These are phyloP conservation scores for Zaprionus ghesquierei DNA, from an alignment of 1,140 invertebrate species.

Conservation along the genomic window DNA sequence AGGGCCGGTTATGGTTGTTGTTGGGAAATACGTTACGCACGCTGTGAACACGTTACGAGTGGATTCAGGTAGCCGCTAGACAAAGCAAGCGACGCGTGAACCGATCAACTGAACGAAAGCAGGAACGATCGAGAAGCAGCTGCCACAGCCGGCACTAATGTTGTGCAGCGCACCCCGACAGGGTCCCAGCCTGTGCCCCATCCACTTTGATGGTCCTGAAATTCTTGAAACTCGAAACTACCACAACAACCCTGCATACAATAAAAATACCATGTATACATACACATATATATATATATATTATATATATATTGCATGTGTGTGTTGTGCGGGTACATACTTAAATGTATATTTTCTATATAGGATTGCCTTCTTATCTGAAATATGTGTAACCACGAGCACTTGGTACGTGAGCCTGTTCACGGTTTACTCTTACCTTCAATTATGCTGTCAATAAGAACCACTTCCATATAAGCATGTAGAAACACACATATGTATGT, in stretches of 20 bases:
- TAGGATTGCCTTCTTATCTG: not conserved
- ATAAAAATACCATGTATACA: constrained; percentile 8
- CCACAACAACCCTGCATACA: constrained; percentile 34
- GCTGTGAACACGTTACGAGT: constrained; percentile 35
- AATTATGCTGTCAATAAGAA: constrained; percentile 20
- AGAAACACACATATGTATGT: not conserved
- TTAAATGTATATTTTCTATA: not conserved
- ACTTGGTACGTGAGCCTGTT: constrained; percentile 5
- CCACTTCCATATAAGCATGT: not conserved
- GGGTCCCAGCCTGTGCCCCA: constrained; percentile 25
- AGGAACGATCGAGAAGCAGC: constrained; percentile 35
- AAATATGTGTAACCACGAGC: constrained; percentile 14
- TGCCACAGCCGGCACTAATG: constrained; percentile 59
- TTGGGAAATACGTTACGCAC: constrained; percentile 58
- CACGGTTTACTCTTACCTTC: not conserved
- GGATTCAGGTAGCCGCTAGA: constrained; percentile 53
- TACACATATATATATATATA: not conserved
- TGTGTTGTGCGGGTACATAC: not conserved
- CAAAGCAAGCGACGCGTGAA: constrained; percentile 42
- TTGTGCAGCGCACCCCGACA: constrained; percentile 17
- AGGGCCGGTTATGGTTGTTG: constrained; percentile 6
- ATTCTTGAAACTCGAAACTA: constrained; percentile 65
- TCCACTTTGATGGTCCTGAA: constrained; percentile 19
- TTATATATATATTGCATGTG: not conserved
- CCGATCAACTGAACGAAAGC: not conserved